Evolutionary conservation across 2,888 invertebrate species (phyloP).

Genomic region (Tetragonisca angustula): DNA sequence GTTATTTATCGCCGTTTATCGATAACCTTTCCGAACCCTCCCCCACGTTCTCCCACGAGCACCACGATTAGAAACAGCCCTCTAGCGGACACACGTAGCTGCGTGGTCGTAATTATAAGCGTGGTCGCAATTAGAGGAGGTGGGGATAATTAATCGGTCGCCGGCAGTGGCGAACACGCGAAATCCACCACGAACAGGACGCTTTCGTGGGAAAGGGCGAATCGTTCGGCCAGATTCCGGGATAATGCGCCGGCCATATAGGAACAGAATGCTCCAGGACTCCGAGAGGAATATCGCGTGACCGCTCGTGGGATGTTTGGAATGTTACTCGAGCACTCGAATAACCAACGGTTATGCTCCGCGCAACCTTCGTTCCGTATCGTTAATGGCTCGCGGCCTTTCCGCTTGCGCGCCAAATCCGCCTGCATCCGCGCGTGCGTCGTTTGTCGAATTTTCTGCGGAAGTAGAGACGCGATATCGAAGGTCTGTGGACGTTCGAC

Average conservation of each 20-base stretch:
- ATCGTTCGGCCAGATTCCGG: slow-evolving; percentile 70
- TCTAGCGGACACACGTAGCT: slow-evolving; percentile 13
- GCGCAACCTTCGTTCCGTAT: slow-evolving; percentile 71
- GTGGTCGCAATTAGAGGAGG: slow-evolving; percentile 70
- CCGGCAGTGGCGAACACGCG: slow-evolving; percentile 73
- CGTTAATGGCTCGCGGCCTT: slow-evolving; percentile 64
- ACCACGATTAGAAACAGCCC: slow-evolving; percentile 31
- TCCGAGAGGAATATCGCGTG: slow-evolving; percentile 72
- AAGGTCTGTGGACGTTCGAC: slow-evolving; percentile 32
- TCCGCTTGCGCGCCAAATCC: slow-evolving; percentile 32
- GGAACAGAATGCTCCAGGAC: slow-evolving; percentile 67
- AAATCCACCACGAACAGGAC: slow-evolving; percentile 69
- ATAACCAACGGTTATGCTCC: slow-evolving; percentile 71
- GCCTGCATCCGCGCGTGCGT: slow-evolving; percentile 65
- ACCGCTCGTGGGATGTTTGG: slow-evolving; percentile 74
- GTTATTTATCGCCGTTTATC: slow-evolving; percentile 21
- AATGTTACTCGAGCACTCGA: slow-evolving; percentile 72
- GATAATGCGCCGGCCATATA: slow-evolving; percentile 68
- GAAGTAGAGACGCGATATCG: slow-evolving; percentile 58
- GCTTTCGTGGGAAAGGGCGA: slow-evolving; percentile 70
- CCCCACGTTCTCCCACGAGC: slow-evolving; percentile 12
- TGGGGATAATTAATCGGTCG: slow-evolving; percentile 77
- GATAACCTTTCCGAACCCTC: slow-evolving; percentile 17
- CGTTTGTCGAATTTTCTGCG: slow-evolving; percentile 70
- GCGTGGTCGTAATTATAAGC: slow-evolving; percentile 72